Percentiles rank a stretch among this genome's conserved stretches.
Evolutionary conservation across 1,140 invertebrate genomes (phyloP).

Genomic region (Saccostrea cuccullata): DNA sequence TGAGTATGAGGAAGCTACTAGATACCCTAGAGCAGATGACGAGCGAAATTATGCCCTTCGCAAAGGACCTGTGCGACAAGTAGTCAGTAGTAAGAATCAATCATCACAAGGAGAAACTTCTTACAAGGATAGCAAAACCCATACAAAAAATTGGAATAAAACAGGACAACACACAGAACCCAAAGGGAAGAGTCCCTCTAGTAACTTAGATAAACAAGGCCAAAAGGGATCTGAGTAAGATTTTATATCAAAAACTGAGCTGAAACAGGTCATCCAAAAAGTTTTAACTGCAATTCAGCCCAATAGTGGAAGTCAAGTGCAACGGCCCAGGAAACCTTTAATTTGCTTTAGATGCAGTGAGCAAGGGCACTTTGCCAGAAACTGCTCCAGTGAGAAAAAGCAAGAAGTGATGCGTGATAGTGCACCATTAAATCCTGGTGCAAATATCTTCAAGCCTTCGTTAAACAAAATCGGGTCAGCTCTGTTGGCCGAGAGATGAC

Average conservation of each 20-base stretch:
- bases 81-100: background rate
- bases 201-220: background rate
- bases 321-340: background rate
- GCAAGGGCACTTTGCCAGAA: background rate
- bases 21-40: background rate
- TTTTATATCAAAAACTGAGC: background rate
- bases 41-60: background rate
- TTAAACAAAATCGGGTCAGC: constrained; percentile 14
- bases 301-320: background rate
- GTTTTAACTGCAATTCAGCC: background rate
- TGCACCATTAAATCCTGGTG: background rate
- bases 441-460: background rate
- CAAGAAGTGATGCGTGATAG: background rate
- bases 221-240: background rate
- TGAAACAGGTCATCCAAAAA: background rate
- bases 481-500: constrained; percentile 22
- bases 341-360: background rate
- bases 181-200: background rate
- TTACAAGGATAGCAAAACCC: background rate
- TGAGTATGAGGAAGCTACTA: constrained; percentile 40
- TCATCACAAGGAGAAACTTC: background rate
- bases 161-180: too few species aligned
- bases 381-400: background rate
- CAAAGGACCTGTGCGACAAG: background rate
- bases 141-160: background rate